A percentile compares a stretch with the other conserved stretches of the same genome.
Conservation (phyloP, 2,113 vertebrate species). For the Raja brachyura region DNA sequence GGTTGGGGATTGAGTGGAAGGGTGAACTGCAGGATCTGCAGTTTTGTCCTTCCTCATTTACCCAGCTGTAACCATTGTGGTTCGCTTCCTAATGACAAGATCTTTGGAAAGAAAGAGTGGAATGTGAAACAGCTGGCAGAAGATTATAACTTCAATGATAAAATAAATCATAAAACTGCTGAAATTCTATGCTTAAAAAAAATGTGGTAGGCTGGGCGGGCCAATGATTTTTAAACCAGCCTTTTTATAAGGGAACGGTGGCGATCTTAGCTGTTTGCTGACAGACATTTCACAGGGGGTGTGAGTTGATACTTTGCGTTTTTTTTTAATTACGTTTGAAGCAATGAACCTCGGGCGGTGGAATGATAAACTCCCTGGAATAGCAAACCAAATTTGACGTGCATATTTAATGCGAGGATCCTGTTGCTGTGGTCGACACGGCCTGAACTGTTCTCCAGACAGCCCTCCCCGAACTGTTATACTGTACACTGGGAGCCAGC, state of each 20-base stretch:
- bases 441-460: background rate
- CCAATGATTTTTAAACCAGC: background rate
- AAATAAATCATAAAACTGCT: background rate
- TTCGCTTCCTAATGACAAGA: background rate
- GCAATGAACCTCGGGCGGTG: background rate
- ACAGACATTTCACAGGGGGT: constrained; percentile 13
- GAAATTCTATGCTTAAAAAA: background rate
- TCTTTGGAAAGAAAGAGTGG: background rate
- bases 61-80: background rate
- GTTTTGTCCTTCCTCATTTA: background rate
- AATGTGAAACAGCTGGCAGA: background rate
- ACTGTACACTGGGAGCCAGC: background rate
- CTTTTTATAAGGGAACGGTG: background rate
- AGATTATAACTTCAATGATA: background rate
- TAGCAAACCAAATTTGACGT: background rate
- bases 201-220: background rate
- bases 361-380: background rate
- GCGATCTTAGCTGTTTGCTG: background rate
- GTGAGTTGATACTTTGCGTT: background rate
- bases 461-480: background rate
- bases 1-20: no score
- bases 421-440: background rate
- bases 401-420: background rate
- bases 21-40: background rate
- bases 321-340: background rate